A percentile compares a stretch with the other conserved stretches of the same genome.
These are phyloP conservation scores for Boleophthalmus pectinirostris DNA, from an alignment of 2,113 vertebrate species.

Conservation along the genomic window DNA sequence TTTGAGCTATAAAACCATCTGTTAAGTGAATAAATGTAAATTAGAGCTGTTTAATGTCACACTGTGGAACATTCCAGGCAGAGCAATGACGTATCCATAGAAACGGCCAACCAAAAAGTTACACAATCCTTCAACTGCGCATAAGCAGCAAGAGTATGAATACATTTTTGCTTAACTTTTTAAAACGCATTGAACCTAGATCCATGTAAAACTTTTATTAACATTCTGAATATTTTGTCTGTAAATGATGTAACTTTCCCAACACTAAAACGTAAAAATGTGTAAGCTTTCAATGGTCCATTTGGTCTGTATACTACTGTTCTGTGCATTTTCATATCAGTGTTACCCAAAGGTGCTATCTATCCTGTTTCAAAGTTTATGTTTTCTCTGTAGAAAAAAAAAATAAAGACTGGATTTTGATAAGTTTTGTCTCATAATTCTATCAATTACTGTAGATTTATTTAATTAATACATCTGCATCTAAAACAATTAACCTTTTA, in stretches of 20 bases:
- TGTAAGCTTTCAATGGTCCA: slow-evolving; percentile 24
- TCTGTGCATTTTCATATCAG: not conserved
- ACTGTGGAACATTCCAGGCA: too few species aligned
- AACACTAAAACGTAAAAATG: slow-evolving; percentile 43
- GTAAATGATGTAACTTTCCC: slow-evolving; percentile 9
- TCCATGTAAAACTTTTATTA: not conserved
- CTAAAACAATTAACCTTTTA: too few species aligned
- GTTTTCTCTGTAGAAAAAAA: slow-evolving; percentile 10
- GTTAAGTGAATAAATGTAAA: too few species aligned
- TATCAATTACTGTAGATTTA: not conserved
- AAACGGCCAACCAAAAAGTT: too few species aligned
- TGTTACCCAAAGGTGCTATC: not conserved
- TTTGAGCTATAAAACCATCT: too few species aligned
- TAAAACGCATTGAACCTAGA: not conserved
- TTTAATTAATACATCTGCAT: not conserved
- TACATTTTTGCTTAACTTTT: not conserved
- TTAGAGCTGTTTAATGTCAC: too few species aligned
- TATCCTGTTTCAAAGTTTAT: not conserved
- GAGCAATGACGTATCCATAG: too few species aligned
- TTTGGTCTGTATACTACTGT: not conserved
- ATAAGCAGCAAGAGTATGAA: not conserved
- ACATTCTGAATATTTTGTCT: not conserved
- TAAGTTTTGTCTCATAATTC: not conserved
- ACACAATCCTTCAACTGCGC: too few species aligned
- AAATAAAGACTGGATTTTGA: slow-evolving; percentile 58